Evolutionary conservation across 2,888 invertebrate genomes (phyloP), one percentile per base, ranked within the genome.

Genomic region (Lithophane socia): DNA sequence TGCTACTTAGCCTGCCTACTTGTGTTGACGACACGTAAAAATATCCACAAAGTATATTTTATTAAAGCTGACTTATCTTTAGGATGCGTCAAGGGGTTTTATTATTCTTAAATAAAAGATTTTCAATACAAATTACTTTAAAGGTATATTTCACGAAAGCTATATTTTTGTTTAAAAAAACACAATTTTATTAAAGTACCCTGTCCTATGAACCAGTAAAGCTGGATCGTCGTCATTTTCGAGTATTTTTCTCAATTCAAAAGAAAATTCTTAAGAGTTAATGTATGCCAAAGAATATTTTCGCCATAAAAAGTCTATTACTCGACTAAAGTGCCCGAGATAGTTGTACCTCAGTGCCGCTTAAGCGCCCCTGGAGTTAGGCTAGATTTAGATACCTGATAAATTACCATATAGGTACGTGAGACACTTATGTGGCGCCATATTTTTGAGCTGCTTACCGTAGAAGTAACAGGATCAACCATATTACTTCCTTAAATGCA

Each of bases 321-420:
- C 21, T 74, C 18, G 29, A 81, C 12, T 74, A 52, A 82, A 80
- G 52, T 65, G 42, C 44, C 63, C 37, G 37, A 64, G 13, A 54
- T 69, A 65, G 47, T 54, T 68, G 37, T 65, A 44, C 37, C 18
- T 47, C 58, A 52, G 56, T 16, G 29, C 16, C 47, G 47, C 69
- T 69, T 29, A 42, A 21, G 24, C 37, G 9, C 16, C 54, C 10
- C 21, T 13, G 12, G 52, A 56, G 42, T 76, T 47, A 13, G 13
- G 29, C 65, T 77, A 42, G 47, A 80, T 82, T 77, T 66, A 82
- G 83, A 69, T 54, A 56, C 65, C 21, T 21, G 44, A 63, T 75
- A 82, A 49, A 80, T 69, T 65, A 24, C 58, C 29, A 47, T 65
- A 49, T 54, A n/a, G n/a, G n/a, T n/a, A 47, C 7, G 21, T 2